Percentiles rank a stretch among this genome's conserved stretches.
Conservation (phyloP, 2,113 vertebrate genomes). For the Cromileptes altivelis region DNA sequence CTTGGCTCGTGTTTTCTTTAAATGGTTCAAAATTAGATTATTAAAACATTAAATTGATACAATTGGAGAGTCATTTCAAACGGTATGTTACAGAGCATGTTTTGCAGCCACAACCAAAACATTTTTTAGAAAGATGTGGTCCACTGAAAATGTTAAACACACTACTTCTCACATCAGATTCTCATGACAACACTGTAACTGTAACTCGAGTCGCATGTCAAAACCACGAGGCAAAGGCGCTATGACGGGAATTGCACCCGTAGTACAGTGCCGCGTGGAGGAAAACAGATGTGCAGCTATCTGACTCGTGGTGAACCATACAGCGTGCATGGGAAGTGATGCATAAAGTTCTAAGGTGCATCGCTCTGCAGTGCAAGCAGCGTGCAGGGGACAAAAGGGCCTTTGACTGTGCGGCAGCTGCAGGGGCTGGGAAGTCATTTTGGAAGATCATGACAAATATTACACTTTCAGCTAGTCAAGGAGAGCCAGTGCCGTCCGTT, state of each 20-base stretch:
- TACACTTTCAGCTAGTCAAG: conserved; percentile 72
- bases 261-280: neutral
- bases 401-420: conserved; percentile 77
- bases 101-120: conserved; percentile 11
- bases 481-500: conserved; percentile 50
- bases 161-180: conserved; percentile 11
- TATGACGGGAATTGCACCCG: conserved; percentile 13
- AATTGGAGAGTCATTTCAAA: neutral
- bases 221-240: neutral
- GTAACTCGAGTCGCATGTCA: neutral
- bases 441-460: conserved; percentile 83
- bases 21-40: neutral
- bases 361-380: conserved; percentile 57
- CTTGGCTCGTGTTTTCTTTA: neutral
- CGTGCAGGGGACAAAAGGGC: conserved; percentile 75
- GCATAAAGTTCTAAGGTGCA: conserved; percentile 60
- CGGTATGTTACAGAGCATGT: neutral
- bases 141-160: neutral
- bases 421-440: conserved; percentile 71
- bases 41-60: neutral
- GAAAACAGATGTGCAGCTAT: conserved; percentile 40
- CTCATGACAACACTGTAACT: conserved; percentile 12
- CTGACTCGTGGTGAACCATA: conserved; percentile 36
- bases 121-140: conserved; percentile 4
- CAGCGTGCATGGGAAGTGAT: conserved; percentile 33